These are phyloP conservation scores for Aporrectodea caliginosa DNA, from an alignment of 1,140 invertebrate genomes.

Conservation along the genomic window DNA sequence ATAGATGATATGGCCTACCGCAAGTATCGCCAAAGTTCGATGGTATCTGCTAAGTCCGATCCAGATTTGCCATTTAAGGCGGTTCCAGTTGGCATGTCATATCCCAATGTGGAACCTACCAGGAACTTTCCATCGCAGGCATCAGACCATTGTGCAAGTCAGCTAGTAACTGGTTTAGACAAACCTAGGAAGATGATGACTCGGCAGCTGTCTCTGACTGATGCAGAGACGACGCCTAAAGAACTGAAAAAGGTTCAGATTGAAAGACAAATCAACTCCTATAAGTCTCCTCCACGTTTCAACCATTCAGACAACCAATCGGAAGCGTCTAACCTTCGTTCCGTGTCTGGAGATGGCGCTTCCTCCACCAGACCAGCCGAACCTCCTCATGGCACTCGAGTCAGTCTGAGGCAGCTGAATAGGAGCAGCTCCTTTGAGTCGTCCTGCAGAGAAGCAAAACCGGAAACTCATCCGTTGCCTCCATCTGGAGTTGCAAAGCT, in stretches of 20 bases:
- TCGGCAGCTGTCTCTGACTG: not conserved
- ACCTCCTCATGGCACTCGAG: not conserved
- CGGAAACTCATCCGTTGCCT: not conserved
- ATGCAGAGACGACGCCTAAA: not conserved
- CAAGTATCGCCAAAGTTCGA: not conserved
- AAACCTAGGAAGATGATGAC: too few relatives aligned
- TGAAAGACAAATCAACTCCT: not conserved
- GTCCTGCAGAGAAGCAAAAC: not conserved
- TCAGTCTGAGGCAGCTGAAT: not conserved
- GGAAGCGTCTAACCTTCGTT: not conserved
- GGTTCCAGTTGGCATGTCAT: not conserved
- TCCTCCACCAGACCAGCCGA: not conserved
- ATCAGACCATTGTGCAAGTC: not conserved
- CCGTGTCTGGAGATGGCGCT: not conserved
- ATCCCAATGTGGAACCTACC: not conserved
- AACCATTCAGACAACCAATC: not conserved
- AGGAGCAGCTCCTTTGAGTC: not conserved
- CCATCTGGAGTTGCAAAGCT: slow-evolving; percentile 9
- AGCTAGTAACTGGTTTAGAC: too few relatives aligned
- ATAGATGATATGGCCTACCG: slow-evolving; percentile 14
- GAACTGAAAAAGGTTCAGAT: not conserved
- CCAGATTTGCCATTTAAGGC: slow-evolving; percentile 7
- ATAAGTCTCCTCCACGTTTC: not conserved
- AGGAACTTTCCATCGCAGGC: not conserved
- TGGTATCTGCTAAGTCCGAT: not conserved